Evolutionary conservation across 1,140 invertebrate genomes (phyloP), one percentile per base, ranked within the genome.

Genomic region (Aphelenchoides avenae): DNA sequence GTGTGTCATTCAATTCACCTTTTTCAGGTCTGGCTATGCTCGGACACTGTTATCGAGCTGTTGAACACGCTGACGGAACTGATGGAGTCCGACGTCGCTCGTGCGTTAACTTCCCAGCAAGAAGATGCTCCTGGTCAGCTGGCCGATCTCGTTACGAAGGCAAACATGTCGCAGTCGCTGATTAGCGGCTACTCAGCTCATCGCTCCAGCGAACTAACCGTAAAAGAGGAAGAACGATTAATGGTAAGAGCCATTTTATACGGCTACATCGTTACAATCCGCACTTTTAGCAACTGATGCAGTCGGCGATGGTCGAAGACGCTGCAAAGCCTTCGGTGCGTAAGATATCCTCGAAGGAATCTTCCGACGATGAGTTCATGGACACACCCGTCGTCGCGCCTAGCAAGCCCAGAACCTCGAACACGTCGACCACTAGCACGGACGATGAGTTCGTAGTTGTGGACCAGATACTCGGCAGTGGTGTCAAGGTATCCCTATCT

Each of bases 1-100:
- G 34, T 36, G 18, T 13, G 13, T 36, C 13, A 36, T 36, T 15
- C n/a, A 2, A 33, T 9, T n/a, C n/a, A n/a, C n/a, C n/a, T n/a
- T n/a, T 67, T 67, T 22, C 11, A 49, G 42, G 24, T 71, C 15
- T 68, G 65, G 65, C 20, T 60, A 6, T 68, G 65, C 37, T 43
- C 67, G 2, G 65, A 68, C 41, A 68, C 65, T 2, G 41, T 71
- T 37, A 42, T 59, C 7, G 68, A 71, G 26, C 52, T 68, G 20
- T n/a, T 46, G 29, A 64, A 40, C 3, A 47, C 71, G 20, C 5
- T 66, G n/a, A 43, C 11, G 11, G 68, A 68, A 20, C 51, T 68
- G 26, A 46, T 44, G 33, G 34, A 47, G 9, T 67, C 65, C 18
- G 67, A 70, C 15, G 39, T 40, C 1, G 39, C 37, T 7, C 63